These are phyloP conservation scores for Mizuhopecten yessoensis DNA, from an alignment of 1,140 invertebrate species.

Conservation along the genomic window DNA sequence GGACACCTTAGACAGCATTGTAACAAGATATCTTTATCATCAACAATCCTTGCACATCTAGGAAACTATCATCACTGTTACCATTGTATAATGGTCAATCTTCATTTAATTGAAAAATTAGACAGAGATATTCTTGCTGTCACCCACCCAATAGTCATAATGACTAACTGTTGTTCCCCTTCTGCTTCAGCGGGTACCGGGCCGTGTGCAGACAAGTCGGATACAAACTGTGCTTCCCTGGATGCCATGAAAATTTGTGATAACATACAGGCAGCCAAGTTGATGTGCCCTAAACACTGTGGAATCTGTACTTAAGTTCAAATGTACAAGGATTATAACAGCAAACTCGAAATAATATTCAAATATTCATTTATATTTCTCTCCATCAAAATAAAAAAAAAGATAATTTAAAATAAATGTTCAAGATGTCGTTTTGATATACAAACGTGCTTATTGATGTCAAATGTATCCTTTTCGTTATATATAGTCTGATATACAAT, in stretches of 20 bases:
- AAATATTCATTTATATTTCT: not conserved
- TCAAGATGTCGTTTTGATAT: not conserved
- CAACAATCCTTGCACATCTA: too few species aligned
- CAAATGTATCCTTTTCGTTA: too few species aligned
- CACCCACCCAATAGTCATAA: too few species aligned
- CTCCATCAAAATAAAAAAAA: not conserved
- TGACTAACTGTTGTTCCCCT: not conserved
- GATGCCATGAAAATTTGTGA: not conserved
- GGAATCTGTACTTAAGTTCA: not conserved
- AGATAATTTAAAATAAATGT: too few species aligned
- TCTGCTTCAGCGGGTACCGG: slow-evolving; percentile 1
- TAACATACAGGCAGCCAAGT: not conserved
- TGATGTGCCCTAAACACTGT: not conserved
- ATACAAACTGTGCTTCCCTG: not conserved
- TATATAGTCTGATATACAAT: too few species aligned
- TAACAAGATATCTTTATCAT: too few species aligned
- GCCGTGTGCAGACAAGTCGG: not conserved
- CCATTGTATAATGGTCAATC: too few species aligned
- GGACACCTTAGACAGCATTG: too few species aligned
- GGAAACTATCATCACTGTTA: too few species aligned
- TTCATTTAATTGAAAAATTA: too few species aligned
- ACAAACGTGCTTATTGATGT: not conserved
- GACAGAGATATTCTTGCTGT: too few species aligned
- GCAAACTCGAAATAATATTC: not conserved
- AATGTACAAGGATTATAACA: not conserved